These are phyloP conservation scores for Drosophila varians DNA, from an alignment of 1,140 invertebrate genomes.

Conservation along the genomic window DNA sequence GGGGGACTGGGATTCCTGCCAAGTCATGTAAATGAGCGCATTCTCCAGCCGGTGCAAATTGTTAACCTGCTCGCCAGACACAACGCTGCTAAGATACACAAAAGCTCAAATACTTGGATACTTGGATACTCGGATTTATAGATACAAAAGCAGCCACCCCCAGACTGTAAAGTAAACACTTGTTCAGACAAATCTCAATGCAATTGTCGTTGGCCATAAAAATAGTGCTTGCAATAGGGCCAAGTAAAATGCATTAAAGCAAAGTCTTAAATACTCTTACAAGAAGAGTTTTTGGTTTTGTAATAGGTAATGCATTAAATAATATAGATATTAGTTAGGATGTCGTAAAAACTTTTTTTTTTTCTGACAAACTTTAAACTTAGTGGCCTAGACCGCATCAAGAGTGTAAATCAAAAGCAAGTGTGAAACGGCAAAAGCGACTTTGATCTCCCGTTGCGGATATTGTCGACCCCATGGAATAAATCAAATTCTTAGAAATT, in stretches of 20 bases:
- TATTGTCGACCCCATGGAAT: conserved; percentile 5
- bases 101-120: background rate
- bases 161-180: conserved; percentile 32
- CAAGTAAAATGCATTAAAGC: background rate
- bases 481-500: conserved; percentile 33
- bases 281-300: background rate
- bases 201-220: conserved; percentile 31
- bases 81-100: background rate
- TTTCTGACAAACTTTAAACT: background rate
- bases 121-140: conserved; percentile 4
- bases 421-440: background rate
- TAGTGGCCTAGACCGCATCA: background rate
- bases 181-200: conserved; percentile 28
- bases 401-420: conserved; percentile 1
- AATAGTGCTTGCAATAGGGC: background rate
- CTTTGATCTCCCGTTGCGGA: conserved; percentile 37
- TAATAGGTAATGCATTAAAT: too few species aligned
- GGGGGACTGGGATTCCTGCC: conserved; percentile 42
- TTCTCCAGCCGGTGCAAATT: conserved; percentile 40
- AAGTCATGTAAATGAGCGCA: conserved; percentile 72
- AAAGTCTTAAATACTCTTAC: background rate
- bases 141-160: conserved; percentile 9
- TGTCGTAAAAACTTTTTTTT: too few species aligned
- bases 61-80: conserved; percentile 10
- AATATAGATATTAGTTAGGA: too few species aligned